Conservation (phyloP, 2,797 vertebrate genomes). For the Zenarchopterus dispar region DNA sequence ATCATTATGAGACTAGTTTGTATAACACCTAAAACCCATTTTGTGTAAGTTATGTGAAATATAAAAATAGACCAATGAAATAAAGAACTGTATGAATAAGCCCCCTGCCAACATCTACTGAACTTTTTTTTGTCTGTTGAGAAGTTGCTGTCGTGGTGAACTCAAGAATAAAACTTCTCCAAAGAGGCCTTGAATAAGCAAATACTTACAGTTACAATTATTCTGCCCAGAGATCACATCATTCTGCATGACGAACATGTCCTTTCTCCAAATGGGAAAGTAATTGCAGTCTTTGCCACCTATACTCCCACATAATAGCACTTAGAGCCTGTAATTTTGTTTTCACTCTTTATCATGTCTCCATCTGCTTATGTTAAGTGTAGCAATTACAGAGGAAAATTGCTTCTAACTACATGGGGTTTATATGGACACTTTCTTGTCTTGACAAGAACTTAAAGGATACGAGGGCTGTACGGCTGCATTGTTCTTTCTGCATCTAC, state of each 20-base stretch:
- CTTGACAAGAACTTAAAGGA: constrained; percentile 56
- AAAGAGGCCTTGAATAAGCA: constrained; percentile 63
- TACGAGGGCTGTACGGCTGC: constrained; percentile 32
- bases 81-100: neutral
- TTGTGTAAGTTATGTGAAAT: too few relatives aligned
- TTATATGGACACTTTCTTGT: constrained; percentile 73
- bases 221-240: constrained; percentile 80
- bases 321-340: constrained; percentile 83
- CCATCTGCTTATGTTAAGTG: constrained; percentile 85
- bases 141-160: constrained; percentile 2
- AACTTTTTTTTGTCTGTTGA: constrained; percentile 16
- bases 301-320: constrained; percentile 85
- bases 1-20: too few relatives aligned
- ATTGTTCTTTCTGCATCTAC: constrained; percentile 26
- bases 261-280: constrained; percentile 80
- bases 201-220: constrained; percentile 77
- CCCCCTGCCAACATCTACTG: constrained; percentile 9
- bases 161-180: constrained; percentile 40
- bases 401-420: constrained; percentile 77
- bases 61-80: neutral
- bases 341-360: constrained; percentile 82
- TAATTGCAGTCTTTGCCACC: constrained; percentile 85
- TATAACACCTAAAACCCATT: too few relatives aligned
- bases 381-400: constrained; percentile 84
- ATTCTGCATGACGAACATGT: constrained; percentile 75